Base-by-base conservation (phyloP, 2,888 invertebrate genomes). In the Chrysolina americana region DNA sequence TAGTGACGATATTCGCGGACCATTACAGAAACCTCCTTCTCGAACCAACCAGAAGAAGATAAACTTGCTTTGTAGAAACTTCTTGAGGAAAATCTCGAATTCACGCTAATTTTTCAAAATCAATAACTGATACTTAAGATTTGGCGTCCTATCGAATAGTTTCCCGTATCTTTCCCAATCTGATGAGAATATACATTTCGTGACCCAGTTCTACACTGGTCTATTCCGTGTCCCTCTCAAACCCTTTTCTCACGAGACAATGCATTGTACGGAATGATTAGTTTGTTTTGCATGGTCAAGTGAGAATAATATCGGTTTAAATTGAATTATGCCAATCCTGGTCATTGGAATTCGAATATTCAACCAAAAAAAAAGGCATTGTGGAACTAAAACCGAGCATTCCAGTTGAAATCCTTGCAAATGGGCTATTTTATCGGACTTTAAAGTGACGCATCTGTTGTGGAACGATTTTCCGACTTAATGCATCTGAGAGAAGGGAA, bases 381-480 rank as follows among this genome's bases (percentile, higher is more conserved):
- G 77, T 73, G 73, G 64, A 76, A 78, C 80, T 78, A 77, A 75
- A 76, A 77, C 77, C 78, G 73, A 75, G 76, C 79, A 66, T 70
- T 78, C 59, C 75, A 78, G 75, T 76, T 71, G 76, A 68, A 75
- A 76, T 78, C 76, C 79, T 77, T 79, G 80, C 78, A 80, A 80
- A 80, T 80, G 78, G 79, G 75, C 77, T 76, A 79, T 78, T 80
- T 80, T 78, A 73, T 65, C 64, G 73, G 78, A 73, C 76, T 59
- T 79, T 74, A 68, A 73, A 76, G 69, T 68, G 76, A 77, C 80
- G 76, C 79, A 80, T 80, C 79, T 80, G 80, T 79, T 78, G 78
- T 74, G 74, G 71, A 80, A 80, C 76, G 80, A 44, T 78, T 78
- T 76, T 28, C 77, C 66, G 75, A 77, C 77, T 76, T 79, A 78